Base-by-base conservation (phyloP, 2,797 vertebrate genomes). In the Trachops cirrhosus region DNA sequence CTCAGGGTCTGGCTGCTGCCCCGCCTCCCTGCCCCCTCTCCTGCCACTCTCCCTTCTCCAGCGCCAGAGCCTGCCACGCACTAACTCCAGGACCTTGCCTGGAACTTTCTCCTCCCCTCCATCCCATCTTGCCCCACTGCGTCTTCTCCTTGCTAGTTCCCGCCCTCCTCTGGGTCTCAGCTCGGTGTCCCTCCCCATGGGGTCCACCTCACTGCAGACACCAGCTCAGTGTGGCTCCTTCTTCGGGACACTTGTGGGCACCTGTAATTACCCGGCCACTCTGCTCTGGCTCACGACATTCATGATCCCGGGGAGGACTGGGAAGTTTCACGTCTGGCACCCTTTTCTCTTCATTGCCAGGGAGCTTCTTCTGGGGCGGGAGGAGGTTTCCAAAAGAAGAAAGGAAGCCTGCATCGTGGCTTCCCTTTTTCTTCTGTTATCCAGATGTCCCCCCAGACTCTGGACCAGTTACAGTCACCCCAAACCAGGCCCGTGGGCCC, bases 231-330 rank as follows among this genome's bases (percentile, higher is more conserved):
- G 34, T 8, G 73, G n/a, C 67, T 50, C 67, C 71, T 50, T 12
- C 19, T 44, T 19, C 9, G 48, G 37, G 52, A 67, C 44, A 6
- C 16, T 34, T 1, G 1, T 3, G 29, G 39, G 26, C 59, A 3
- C 59, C 24, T 62, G 32, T 26, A 34, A 10, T 18, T 24, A 52
- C 15, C 54, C 5, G 0, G 64, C 15, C 6, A 0, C 1, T 1
- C 52, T 71, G 9, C 44, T 14, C 34, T 39, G 75, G 39, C 16
- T n/a, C 18, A 8, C 29, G 16, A 26, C 5, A 34, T 11, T 46
- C 48, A 2, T 15, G 4, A 44, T 8, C 64, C 18, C 44, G 2
- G 37, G 39, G 34, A 59, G 9, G 34, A 48, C 5, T 7, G 34
- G 26, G 37, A 6, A 68, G n/a, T 37, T 24, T 19, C 9, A 0